Evolutionary conservation across 2,113 vertebrate genomes (phyloP).

Genomic region (Deroptyus accipitrinus): DNA sequence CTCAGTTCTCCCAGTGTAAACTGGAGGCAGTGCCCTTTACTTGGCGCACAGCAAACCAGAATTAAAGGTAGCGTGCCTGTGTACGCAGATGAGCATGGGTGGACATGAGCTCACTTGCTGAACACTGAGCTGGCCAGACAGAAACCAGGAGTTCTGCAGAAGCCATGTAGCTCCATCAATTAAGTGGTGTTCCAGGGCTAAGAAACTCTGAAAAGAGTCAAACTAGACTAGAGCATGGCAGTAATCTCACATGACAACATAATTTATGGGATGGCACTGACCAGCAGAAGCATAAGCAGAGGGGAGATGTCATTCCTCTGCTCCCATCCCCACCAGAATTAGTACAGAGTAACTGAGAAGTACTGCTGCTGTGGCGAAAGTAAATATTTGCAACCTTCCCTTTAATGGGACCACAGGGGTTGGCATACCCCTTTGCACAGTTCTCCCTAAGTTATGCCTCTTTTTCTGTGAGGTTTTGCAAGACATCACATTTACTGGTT

Average conservation of each 20-base stretch:
- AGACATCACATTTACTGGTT: neutral
- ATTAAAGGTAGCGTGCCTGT: neutral
- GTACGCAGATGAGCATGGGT: fast-evolving
- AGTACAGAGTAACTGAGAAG: neutral
- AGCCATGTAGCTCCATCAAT: neutral
- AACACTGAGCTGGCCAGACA: neutral
- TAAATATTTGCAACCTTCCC: neutral
- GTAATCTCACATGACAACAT: neutral
- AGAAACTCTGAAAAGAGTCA: neutral
- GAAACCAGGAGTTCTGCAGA: neutral
- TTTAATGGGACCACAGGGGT: neutral
- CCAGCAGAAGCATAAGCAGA: neutral
- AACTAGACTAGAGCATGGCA: neutral
- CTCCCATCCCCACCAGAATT: neutral
- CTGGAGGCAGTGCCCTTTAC: neutral
- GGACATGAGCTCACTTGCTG: fast-evolving
- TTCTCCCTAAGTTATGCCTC: neutral
- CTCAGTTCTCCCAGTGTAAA: neutral
- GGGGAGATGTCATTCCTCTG: neutral
- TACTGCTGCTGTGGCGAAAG: neutral
- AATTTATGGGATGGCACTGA: neutral
- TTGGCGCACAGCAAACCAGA: neutral
- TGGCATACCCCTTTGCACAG: neutral
- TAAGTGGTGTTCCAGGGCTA: neutral
- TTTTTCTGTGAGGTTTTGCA: neutral